Evolutionary conservation across 2,797 vertebrate species (phyloP).

Genomic region (Gobio occitaniae): DNA sequence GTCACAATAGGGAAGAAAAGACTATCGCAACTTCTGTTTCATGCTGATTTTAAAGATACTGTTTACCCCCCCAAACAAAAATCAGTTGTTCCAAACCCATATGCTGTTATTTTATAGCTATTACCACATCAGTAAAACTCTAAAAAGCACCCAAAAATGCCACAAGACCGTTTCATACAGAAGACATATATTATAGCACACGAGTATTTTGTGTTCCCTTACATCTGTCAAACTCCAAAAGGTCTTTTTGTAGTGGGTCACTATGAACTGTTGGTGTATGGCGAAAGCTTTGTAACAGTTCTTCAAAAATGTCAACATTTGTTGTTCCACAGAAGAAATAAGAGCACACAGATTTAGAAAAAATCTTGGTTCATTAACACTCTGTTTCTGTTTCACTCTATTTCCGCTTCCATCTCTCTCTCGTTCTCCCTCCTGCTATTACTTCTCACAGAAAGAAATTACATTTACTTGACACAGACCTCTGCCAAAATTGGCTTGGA

Average conservation of each 20-base stretch:
- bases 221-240: neutral
- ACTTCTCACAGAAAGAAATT: constrained; percentile 8
- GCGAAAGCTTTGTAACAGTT: neutral
- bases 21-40: neutral
- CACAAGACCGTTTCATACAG: neutral
- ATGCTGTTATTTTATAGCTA: neutral
- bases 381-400: neutral
- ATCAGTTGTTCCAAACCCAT: no score
- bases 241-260: neutral
- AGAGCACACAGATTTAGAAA: neutral
- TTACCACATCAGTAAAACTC: neutral
- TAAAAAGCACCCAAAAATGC: neutral
- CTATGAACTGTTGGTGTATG: no score
- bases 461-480: neutral
- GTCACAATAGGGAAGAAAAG: neutral
- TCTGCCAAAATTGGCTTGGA: neutral
- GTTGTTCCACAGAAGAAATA: neutral
- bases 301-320: neutral
- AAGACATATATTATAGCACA: neutral
- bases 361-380: neutral
- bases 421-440: constrained; percentile 1
- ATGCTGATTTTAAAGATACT: no score
- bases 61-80: no score
- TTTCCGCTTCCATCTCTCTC: neutral
- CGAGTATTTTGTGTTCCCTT: neutral